These are phyloP conservation scores for Psilopogon haemacephalus DNA, from an alignment of 2,113 vertebrate genomes.

Conservation along the genomic window DNA sequence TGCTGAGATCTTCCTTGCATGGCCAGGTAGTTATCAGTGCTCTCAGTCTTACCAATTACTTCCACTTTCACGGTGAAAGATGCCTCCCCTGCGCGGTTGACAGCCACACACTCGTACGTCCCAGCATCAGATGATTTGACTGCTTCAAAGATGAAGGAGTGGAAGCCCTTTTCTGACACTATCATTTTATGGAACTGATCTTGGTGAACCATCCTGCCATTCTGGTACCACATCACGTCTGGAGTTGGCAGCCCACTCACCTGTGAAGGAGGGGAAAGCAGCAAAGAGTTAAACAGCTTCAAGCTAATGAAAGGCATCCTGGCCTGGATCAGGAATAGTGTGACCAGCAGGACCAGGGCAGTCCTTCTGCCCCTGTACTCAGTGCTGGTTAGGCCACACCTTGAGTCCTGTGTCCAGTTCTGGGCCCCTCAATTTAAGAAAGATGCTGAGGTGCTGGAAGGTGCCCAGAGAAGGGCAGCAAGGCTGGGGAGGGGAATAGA, in stretches of 20 bases:
- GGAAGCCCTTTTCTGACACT: conserved; percentile 93
- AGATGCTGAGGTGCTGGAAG: too few relatives aligned
- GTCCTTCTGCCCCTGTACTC: too few relatives aligned
- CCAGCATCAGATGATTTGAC: conserved; percentile 89
- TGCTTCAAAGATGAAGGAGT: conserved; percentile 94
- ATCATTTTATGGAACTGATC: conserved; percentile 96
- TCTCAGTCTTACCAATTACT: conserved; percentile 82
- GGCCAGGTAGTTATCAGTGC: background rate
- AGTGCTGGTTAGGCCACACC: too few relatives aligned
- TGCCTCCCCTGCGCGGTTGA: conserved; percentile 89
- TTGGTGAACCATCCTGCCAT: conserved; percentile 88
- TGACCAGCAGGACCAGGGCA: too few relatives aligned
- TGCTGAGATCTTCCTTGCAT: background rate
- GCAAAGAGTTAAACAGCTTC: background rate
- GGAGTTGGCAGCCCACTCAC: conserved; percentile 89
- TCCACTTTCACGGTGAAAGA: conserved; percentile 86
- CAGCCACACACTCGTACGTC: conserved; percentile 87
- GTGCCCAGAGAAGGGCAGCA: too few relatives aligned
- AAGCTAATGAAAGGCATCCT: background rate
- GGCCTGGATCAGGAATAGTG: too few relatives aligned
- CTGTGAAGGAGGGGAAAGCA: conserved; percentile 68
- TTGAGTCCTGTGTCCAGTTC: too few relatives aligned
- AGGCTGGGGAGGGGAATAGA: too few relatives aligned
- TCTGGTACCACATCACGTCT: conserved; percentile 92
- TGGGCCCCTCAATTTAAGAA: too few relatives aligned